phyloP scores from a whole-genome alignment of 2,888 invertebrate genomes.

The Acanthosepion esculentum region DNA sequence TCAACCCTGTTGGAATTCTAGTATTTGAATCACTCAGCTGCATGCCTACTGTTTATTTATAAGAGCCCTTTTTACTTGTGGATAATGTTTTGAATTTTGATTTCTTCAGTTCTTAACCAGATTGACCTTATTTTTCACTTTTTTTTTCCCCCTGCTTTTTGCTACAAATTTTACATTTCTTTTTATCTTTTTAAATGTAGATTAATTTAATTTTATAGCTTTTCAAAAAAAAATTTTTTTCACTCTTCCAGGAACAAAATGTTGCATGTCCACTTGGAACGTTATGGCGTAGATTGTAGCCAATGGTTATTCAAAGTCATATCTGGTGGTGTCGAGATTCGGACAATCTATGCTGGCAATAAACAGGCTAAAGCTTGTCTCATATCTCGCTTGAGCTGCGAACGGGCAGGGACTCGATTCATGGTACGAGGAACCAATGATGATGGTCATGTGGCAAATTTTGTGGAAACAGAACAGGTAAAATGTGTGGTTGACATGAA shows the following conservation, averaged over 20 bases:
- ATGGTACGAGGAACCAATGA: conserved; percentile 99
- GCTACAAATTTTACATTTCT: too few relatives aligned
- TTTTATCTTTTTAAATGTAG: too few relatives aligned
- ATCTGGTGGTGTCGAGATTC: conserved; percentile 97
- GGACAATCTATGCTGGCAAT: conserved; percentile 97
- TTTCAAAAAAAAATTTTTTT: background rate
- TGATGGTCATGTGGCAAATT: conserved; percentile 99
- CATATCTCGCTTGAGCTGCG: conserved; percentile 95
- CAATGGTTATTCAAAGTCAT: conserved; percentile 95
- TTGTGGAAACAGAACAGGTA: conserved; percentile 99
- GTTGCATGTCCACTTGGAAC: conserved; percentile 91
- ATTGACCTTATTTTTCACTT: too few relatives aligned
- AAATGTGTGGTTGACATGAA: background rate
- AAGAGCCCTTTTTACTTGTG: too few relatives aligned
- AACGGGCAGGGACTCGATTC: conserved; percentile 97
- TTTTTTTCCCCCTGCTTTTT: too few relatives aligned
- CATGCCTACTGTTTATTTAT: too few relatives aligned
- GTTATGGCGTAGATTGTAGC: conserved; percentile 91
- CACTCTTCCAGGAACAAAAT: conserved; percentile 86
- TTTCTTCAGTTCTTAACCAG: too few relatives aligned
- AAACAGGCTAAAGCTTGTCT: conserved; percentile 93
- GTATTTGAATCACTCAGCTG: too few relatives aligned
- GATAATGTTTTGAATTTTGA: too few relatives aligned
- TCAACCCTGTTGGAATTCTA: too few relatives aligned
- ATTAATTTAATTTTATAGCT: too few relatives aligned